Evolutionary conservation across 2,797 vertebrate species (phyloP), one percentile per base, ranked within the genome.

Genomic region (Podargus strigoides): DNA sequence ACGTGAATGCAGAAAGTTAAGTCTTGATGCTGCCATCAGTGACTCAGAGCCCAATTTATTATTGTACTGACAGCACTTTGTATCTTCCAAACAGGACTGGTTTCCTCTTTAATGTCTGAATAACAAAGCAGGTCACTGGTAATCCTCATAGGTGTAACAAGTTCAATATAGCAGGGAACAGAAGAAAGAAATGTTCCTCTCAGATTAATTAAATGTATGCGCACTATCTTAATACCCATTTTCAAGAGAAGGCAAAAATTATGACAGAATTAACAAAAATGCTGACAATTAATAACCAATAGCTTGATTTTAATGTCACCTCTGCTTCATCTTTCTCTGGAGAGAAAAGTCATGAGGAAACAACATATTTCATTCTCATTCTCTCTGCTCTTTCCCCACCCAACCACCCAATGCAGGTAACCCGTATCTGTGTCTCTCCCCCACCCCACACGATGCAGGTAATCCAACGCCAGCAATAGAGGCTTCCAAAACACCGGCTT

Each of bases 401-500:
- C 64, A 67, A 15, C 36, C 59, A 56, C 39, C n/a, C 87, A 92
- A 79, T 86, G 66, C 59, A 96, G 88, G 42, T 94, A 97, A 98
- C 58, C n/a, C 11, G 0, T 92, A 20, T 93, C 75, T 94, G 64
- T 97, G 77, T 97, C 85, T 96, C 55, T 97, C 79, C 91, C 83
- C 92, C 67, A 75, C 84, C 72, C 81, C 27, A 88, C 66, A 73
- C 3, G 15, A 96, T 95, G 84, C 93, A 97, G 97, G 94, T 95
- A 92, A 96, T 44, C 85, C 96, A 95, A 28, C 56, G 0, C 32
- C 94, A 91, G 88, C 89, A 87, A 23, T 69, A 93, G 95, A 97
- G 72, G 20, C 89, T 79, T 79, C 95, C 84, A 97, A 32, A 97
- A 91, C 85, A 66, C 81, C 81, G 42, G 94, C 91, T 92, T 97